Evolutionary conservation across 1,140 invertebrate genomes (phyloP).

Genomic region (Cydia amplana): DNA sequence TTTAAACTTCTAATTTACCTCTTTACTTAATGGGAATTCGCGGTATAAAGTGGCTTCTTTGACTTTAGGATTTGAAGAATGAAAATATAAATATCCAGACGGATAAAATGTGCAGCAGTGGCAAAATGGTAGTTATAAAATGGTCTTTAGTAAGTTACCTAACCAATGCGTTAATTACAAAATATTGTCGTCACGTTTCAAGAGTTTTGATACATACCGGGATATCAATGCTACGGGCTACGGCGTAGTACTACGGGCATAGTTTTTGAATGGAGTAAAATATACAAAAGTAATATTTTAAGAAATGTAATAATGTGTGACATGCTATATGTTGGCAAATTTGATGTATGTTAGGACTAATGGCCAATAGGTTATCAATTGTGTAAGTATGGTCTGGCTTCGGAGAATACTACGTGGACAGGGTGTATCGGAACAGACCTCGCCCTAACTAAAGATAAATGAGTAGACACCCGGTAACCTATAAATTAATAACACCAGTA

Average conservation of each 20-base stretch:
- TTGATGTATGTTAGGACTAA: not conserved
- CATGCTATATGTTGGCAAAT: not conserved
- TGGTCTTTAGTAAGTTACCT: too few species aligned
- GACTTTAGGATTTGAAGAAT: too few species aligned
- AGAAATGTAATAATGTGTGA: not conserved
- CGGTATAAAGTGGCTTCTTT: too few species aligned
- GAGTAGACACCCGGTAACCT: not conserved
- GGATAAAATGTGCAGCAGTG: not conserved
- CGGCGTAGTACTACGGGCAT: not conserved
- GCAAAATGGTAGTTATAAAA: too few species aligned
- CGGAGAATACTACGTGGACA: not conserved
- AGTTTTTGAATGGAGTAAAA: not conserved
- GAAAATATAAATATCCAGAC: too few species aligned
- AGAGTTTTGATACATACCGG: not conserved
- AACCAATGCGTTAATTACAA: too few species aligned
- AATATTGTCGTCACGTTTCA: not conserved
- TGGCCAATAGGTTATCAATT: not conserved
- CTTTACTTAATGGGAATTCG: too few species aligned
- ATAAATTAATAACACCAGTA: constrained; percentile 21
- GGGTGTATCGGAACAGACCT: not conserved
- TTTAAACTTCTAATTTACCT: too few species aligned
- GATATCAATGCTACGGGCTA: not conserved
- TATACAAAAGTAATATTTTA: not conserved
- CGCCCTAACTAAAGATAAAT: constrained; percentile 29
- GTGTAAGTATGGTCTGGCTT: not conserved